Base-by-base conservation (phyloP, 30 jellyfish, hydroid and myxozoan species). In the Morbakka virulenta region DNA sequence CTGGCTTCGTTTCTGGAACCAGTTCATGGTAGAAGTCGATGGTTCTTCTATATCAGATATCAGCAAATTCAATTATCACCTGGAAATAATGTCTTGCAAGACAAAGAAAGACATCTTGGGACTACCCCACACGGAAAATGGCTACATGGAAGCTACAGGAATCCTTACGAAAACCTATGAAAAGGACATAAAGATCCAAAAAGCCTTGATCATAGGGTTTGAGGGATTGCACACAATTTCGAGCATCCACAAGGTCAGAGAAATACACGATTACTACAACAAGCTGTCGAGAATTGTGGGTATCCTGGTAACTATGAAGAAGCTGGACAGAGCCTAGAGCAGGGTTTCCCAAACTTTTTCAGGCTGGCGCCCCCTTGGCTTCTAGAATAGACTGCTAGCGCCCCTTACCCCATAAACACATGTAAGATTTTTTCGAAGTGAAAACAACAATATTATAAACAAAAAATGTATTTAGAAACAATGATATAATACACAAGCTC, bases 1-100 rank as follows among this genome's bases (percentile, higher is more conserved):
- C 36, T 79, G 83, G 76, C 17, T 79, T 27, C 23, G 82, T 25
- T 79, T 79, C 68, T 67, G 90, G 75, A 64, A 66, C 68, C 90
- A 79, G 69, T 79, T 79, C 72, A 52, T n/a, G 50, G 86, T 79
- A 14, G 90, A 79, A 52, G 64, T 66, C 2, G 90, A 79, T 35
- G 81, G 76, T 1, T 79, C 84, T 14, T 36, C 28, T 35, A 64
- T 79, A 28, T 67, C 90, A 47, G 81, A 66, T 64, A 79, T 79
- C 41, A 79, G 90, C 83, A 79, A 67, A 64, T 79, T 79, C 62
- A 72, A 79, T 67, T 69, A 2, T 2, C 35, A 29, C 17, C n/a
- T 69, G 81, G 79, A 69, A 69, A 25, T 69, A 30, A 3, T 69
- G 9, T 4, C 17, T 29, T 31, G 81, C 25, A 28, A 69, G 31